These are phyloP conservation scores for Pseudococcus jackbeardsleyi DNA, from an alignment of 2,888 invertebrate genomes.

Conservation along the genomic window DNA sequence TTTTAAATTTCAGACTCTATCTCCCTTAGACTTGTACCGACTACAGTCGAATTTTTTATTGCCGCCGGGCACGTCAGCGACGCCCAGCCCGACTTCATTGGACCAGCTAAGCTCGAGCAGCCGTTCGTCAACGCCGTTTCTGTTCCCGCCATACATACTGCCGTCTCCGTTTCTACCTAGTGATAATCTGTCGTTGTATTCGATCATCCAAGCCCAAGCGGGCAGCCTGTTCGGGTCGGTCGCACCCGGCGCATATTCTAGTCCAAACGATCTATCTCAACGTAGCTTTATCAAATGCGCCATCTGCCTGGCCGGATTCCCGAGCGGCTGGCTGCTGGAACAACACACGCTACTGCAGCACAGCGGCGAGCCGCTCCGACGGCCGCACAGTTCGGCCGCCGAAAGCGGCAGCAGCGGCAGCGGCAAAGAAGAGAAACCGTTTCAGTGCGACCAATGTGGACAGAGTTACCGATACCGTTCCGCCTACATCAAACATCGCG, in stretches of 20 bases:
- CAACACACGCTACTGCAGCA: slow-evolving; percentile 89
- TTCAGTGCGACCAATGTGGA: slow-evolving; percentile 92
- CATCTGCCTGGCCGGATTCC: slow-evolving; percentile 88
- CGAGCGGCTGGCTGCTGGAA: slow-evolving; percentile 88
- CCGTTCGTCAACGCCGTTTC: slow-evolving; percentile 74
- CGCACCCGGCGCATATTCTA: slow-evolving; percentile 67
- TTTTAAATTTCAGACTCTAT: not conserved
- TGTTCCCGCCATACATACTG: slow-evolving; percentile 72
- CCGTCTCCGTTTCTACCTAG: slow-evolving; percentile 68
- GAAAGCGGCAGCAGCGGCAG: slow-evolving; percentile 66
- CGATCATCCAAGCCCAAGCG: slow-evolving; percentile 73
- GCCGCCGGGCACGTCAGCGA: slow-evolving; percentile 68
- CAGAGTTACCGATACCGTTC: slow-evolving; percentile 91
- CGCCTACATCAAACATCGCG: slow-evolving; percentile 86
- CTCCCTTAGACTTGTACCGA: slow-evolving; percentile 37
- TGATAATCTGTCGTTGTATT: slow-evolving; percentile 66
- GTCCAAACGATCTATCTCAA: slow-evolving; percentile 66
- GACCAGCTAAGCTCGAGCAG: slow-evolving; percentile 70
- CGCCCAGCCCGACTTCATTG: slow-evolving; percentile 57
- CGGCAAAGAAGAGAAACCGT: slow-evolving; percentile 83
- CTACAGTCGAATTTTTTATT: slow-evolving; percentile 50
- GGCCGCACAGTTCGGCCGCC: not conserved
- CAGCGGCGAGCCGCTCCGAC: slow-evolving; percentile 72
- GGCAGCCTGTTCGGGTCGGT: slow-evolving; percentile 68
- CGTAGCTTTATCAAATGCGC: slow-evolving; percentile 75